phyloP scores from a whole-genome alignment of 2,888 invertebrate species.

The Drosophila rellima region DNA sequence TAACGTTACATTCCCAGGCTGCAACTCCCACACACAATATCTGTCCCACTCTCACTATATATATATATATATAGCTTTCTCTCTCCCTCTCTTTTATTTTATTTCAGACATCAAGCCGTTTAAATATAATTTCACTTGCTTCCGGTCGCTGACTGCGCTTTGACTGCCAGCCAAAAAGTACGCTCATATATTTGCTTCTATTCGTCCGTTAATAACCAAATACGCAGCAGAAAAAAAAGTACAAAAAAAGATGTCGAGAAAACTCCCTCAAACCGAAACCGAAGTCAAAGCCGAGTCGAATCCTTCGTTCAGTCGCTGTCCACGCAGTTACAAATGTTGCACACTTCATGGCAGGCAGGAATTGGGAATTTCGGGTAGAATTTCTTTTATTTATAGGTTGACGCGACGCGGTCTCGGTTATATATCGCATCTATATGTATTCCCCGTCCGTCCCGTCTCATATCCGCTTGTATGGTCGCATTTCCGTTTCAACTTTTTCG shows the following conservation, averaged over 20 bases:
- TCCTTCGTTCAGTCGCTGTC: slow-evolving; percentile 38
- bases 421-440: slow-evolving; percentile 64
- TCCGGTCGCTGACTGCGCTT: slow-evolving; percentile 70
- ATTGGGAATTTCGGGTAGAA: slow-evolving; percentile 52
- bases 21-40: slow-evolving; percentile 45
- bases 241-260: slow-evolving; percentile 15
- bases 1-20: slow-evolving; percentile 55
- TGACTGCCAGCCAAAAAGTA: slow-evolving; percentile 67
- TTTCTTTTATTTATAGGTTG: slow-evolving; percentile 73
- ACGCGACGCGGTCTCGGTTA: slow-evolving; percentile 64
- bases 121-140: slow-evolving; percentile 76
- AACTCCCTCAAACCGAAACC: slow-evolving; percentile 14
- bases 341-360: slow-evolving; percentile 50
- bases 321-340: slow-evolving; percentile 61
- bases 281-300: slow-evolving; percentile 21
- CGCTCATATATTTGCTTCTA: slow-evolving; percentile 69
- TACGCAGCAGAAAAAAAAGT: slow-evolving; percentile 31
- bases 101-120: slow-evolving; percentile 62
- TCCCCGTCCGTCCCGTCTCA: slow-evolving; percentile 47
- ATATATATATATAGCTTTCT: not conserved
- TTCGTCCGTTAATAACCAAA: slow-evolving; percentile 64
- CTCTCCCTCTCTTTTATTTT: not conserved
- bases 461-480: slow-evolving; percentile 81
- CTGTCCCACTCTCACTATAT: slow-evolving; percentile 16
- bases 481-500: slow-evolving; percentile 78